A percentile compares a stretch with the other conserved stretches of the same genome.
These are phyloP conservation scores for Mycetomoellerius zeteki DNA, from an alignment of 1,140 invertebrate species.

Conservation along the genomic window DNA sequence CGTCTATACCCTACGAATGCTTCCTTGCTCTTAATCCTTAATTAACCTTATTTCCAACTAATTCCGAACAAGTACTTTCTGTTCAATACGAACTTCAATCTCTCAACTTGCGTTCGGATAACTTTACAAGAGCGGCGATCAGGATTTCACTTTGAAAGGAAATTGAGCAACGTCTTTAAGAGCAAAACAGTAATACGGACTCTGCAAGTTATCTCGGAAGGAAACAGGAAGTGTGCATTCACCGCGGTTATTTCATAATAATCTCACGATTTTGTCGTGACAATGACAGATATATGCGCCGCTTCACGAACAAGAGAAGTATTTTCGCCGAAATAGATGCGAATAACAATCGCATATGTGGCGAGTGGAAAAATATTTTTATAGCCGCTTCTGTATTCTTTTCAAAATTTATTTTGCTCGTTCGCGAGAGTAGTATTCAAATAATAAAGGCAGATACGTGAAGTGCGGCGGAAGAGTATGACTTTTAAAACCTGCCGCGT, in stretches of 20 bases:
- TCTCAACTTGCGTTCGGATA: conserved; percentile 58
- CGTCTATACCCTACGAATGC: conserved; percentile 47
- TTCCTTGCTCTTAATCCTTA: conserved; percentile 75
- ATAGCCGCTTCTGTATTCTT: conserved; percentile 53
- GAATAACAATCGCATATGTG: conserved; percentile 36
- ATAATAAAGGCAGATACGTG: conserved; percentile 58
- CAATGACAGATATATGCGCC: conserved; percentile 37
- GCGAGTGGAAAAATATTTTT: conserved; percentile 47
- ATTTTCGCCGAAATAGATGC: conserved; percentile 17
- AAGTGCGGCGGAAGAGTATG: conserved; percentile 46
- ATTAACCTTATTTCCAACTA: conserved; percentile 74
- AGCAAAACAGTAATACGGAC: conserved; percentile 56
- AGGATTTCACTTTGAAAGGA: conserved; percentile 38
- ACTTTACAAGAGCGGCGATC: conserved; percentile 24
- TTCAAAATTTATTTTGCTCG: conserved; percentile 58
- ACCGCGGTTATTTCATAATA: conserved; percentile 2
- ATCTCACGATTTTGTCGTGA: conserved; percentile 24
- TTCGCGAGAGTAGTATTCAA: conserved; percentile 53
- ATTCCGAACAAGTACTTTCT: conserved; percentile 66
- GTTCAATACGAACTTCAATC: conserved; percentile 74
- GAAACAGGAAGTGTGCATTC: neutral
- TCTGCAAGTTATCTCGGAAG: conserved; percentile 20
- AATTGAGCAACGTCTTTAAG: conserved; percentile 7
- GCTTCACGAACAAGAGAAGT: conserved; percentile 22
- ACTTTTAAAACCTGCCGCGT: conserved; percentile 48